A percentile compares a stretch with the other conserved stretches of the same genome.
Conservation (phyloP, 2,797 vertebrate genomes). For the Notolabrus celidotus region DNA sequence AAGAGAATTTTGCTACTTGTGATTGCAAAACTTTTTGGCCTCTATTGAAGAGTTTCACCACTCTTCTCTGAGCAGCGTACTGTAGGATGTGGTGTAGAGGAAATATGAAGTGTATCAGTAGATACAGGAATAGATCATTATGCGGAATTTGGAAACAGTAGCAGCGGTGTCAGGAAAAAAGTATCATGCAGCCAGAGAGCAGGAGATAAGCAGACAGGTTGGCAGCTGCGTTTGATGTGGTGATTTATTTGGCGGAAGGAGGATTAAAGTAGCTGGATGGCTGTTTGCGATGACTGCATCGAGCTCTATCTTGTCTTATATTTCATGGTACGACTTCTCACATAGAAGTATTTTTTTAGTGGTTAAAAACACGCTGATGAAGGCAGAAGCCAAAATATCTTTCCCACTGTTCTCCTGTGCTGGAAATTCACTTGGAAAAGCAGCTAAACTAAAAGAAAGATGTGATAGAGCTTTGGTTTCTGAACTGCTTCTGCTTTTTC, state of each 20-base stretch:
- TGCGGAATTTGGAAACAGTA: conserved; percentile 42
- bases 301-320: conserved; percentile 22
- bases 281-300: conserved; percentile 20
- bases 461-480: conserved; percentile 4
- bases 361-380: conserved; percentile 18
- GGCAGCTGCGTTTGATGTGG: conserved; percentile 59
- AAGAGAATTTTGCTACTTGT: conserved; percentile 38
- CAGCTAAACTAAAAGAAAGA: conserved; percentile 9
- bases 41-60: conserved; percentile 29
- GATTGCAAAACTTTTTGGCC: conserved; percentile 47
- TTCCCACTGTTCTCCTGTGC: background rate
- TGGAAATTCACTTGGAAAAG: conserved; percentile 1
- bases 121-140: conserved; percentile 62
- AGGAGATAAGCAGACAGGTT: conserved; percentile 57
- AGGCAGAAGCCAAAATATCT: background rate
- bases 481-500: conserved; percentile 1
- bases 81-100: conserved; percentile 31
- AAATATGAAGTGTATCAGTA: conserved; percentile 37
- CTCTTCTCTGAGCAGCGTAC: conserved; percentile 44
- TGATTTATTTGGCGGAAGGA: conserved; percentile 49
- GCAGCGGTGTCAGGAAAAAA: conserved; percentile 48
- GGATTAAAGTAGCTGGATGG: conserved; percentile 49
- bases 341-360: conserved; percentile 8
- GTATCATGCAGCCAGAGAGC: conserved; percentile 39
- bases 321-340: conserved; percentile 21